Evolutionary conservation across 2,113 vertebrate species (phyloP).

Genomic region (Notarius quadriscutis): DNA sequence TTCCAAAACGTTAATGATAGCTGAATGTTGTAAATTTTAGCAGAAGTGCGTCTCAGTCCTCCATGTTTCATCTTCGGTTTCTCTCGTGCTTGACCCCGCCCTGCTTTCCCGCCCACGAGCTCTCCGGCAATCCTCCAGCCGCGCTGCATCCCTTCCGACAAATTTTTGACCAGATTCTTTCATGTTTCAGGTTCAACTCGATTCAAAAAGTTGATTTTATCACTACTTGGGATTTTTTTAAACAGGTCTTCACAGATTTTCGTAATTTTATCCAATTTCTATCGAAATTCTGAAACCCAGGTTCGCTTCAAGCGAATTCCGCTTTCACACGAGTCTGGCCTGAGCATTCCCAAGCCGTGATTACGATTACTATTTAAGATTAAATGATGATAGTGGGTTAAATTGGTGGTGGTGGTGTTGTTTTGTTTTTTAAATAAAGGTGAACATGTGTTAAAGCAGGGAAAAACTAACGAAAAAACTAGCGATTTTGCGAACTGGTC

Average conservation of each 20-base stretch:
- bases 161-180: conserved; percentile 67
- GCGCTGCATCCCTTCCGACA: conserved; percentile 53
- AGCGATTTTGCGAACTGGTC: background rate
- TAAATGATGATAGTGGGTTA: background rate
- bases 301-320: background rate
- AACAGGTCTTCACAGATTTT: background rate
- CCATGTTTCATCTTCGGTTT: conserved; percentile 60
- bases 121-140: conserved; percentile 54
- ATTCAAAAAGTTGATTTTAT: background rate
- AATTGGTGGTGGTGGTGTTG: too few species aligned
- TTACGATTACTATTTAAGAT: background rate
- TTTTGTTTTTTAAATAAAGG: background rate
- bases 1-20: background rate
- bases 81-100: conserved; percentile 64
- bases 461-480: background rate
- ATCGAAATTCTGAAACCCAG: background rate
- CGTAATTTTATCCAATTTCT: background rate
- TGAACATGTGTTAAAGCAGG: background rate
- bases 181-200: conserved; percentile 67
- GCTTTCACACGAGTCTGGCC: background rate
- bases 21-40: background rate
- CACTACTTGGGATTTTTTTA: background rate
- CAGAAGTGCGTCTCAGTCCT: conserved; percentile 60
- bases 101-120: conserved; percentile 63
- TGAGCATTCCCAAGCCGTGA: background rate